Conservation (phyloP, 1,140 invertebrate genomes). For the Conus betulinus region DNA sequence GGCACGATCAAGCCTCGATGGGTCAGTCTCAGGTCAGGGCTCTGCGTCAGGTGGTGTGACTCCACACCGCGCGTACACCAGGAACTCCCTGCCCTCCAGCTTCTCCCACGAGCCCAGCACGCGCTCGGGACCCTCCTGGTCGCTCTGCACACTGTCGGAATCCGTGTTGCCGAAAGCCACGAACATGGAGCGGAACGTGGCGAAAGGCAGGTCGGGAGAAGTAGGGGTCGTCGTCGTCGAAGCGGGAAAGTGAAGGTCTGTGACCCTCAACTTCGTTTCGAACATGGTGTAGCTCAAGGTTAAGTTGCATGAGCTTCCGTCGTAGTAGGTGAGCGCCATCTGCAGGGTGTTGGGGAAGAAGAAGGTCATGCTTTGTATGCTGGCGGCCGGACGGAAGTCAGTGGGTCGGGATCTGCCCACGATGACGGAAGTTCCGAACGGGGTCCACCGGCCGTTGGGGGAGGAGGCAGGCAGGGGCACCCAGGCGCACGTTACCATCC, state of each 20-base stretch:
- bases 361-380: neutral
- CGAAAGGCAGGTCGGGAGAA: too few species aligned
- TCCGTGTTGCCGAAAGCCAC: too few species aligned
- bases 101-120: too few species aligned
- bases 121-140: too few species aligned
- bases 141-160: too few species aligned
- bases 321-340: slow-evolving; percentile 31
- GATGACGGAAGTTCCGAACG: slow-evolving; percentile 23
- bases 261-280: too few species aligned
- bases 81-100: slow-evolving; percentile 10
- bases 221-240: too few species aligned
- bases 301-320: slow-evolving; percentile 31
- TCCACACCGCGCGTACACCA: slow-evolving; percentile 16
- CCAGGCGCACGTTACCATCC: slow-evolving; percentile 27
- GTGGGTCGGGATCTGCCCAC: neutral
- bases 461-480: slow-evolving; percentile 10
- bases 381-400: slow-evolving; percentile 11
- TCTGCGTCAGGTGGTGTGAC: slow-evolving; percentile 26
- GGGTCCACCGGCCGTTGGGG: neutral
- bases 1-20: too few species aligned
- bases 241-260: too few species aligned
- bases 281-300: neutral
- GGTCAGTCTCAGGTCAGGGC: slow-evolving; percentile 25
- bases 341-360: neutral
- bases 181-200: too few species aligned